Base-by-base conservation (phyloP, 2,797 vertebrate genomes). In the Tangara arthus region DNA sequence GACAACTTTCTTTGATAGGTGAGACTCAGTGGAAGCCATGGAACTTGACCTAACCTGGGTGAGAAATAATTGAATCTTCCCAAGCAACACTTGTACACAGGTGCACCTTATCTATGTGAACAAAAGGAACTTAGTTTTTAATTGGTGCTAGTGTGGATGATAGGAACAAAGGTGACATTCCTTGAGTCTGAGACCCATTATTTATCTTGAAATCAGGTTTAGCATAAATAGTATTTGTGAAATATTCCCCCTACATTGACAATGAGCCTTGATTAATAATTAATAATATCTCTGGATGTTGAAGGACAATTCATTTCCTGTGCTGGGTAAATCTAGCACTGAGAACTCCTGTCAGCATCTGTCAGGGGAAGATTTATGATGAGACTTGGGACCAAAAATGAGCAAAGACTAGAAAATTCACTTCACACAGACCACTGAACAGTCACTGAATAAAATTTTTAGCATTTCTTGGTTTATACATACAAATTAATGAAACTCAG, bases 181-280 rank as follows among this genome's bases (percentile, higher is more conserved):
- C 47, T 92, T 63, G 61, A 68, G 68, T 63, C 53, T 88, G 91
- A 94, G 72, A 85, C 68, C 49, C 60, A 80, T 68, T 93, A 75
- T 81, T 89, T 83, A 59, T 71, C 87, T 69, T 91, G 57, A 96
- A 85, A 87, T 91, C 46, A 37, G 53, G 39, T 59, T 86, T 50
- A 81, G 50, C 50, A 65, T 71, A 87, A 95, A 37, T 55, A 81
- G 47, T 7, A 20, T n/a, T 26, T 65, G 71, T 79, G 28, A 87
- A 91, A 91, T 65, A n/a, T 81, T 92, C 83, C 27, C 27, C 56
- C 55, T 69, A 44, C 41, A 37, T 16, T 82, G 83, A 93, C 89
- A 93, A 55, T 87, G 35, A 87, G 17, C 23, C 46, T 85, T 23
- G 47, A 85, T 95, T 94, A 95, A 96, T 95, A 71, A 90, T 92